Base-by-base conservation (phyloP, 2,113 vertebrate genomes). In the Poecile atricapillus region DNA sequence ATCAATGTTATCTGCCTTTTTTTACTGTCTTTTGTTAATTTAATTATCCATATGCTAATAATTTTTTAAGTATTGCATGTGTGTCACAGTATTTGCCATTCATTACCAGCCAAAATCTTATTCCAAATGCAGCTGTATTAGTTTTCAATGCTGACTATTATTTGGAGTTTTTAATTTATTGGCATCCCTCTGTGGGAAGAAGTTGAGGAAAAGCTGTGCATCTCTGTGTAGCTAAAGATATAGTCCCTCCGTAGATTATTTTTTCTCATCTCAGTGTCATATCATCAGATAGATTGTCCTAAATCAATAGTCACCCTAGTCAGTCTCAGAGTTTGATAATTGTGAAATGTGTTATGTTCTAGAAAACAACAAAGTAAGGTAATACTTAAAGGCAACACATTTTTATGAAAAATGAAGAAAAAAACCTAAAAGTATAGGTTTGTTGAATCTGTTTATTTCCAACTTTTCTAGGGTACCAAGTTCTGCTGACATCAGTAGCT, bases 291-390 rank as follows among this genome's bases (percentile, higher is more conserved):
- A 70, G 5, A 6, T 70, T 78, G 17, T 59, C 52, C 41, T 67
- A 63, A 94, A 78, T 55, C 28, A 68, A 25, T 50, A 47, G 19
- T 46, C 43, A 56, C 2, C 15, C 60, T 4, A 1, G 17, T 64
- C n/a, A 33, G 7, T 79, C 35, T 71, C 19, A 28, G 31, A 60
- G 15, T 58, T 80, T 77, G 33, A 50, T 63, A 73, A 35, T 19
- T 73, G 22, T 28, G 21, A 10, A 91, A 55, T 9, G 9, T 20
- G 56, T 55, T 56, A 27, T 2, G 15, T 27, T 65, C 41, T 90
- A 90, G 17, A 0, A 9, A 83, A 68, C 2, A 75, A 31, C 4
- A 5, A 62, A 79, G 31, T n/a, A 17, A 2, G 1, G 10, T 3
- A 73, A 31, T 31, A 53, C 7, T 49, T 86, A 75, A 74, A 64